Evolutionary conservation across 1,140 invertebrate genomes (phyloP), one percentile per base, ranked within the genome.

Genomic region (Riptortus pedestris): DNA sequence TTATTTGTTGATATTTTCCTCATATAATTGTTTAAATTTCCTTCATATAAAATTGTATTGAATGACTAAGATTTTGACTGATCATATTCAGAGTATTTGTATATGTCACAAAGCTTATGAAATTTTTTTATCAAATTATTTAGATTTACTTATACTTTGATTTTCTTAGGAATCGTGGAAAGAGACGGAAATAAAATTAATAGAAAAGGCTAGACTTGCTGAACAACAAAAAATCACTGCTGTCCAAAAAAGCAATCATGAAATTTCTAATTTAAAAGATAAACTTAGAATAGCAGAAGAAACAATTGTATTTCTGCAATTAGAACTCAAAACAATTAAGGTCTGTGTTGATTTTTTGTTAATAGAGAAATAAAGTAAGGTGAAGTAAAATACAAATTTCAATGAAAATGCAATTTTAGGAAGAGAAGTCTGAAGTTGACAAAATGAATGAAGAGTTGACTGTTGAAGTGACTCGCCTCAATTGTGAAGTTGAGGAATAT

Each of bases 351-450:
- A 7, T 20, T 20, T 14, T 38, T 12, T 16, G 18, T 26, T 16
- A 2, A 33, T 48, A 11, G n/a, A n/a, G n/a, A n/a, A n/a, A n/a
- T n/a, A n/a, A n/a, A n/a, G n/a, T n/a, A n/a, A n/a, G n/a, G n/a
- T n/a, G n/a, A n/a, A n/a, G n/a, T n/a, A n/a, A n/a, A n/a, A n/a
- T n/a, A n/a, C n/a, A n/a, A n/a, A n/a, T n/a, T n/a, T n/a, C n/a
- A n/a, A n/a, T n/a, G n/a, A n/a, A n/a, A n/a, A n/a, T n/a, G n/a
- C n/a, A n/a, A n/a, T n/a, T n/a, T 57, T 48, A 68, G 67, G 58
- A 63, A n/a, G 66, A 69, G 60, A 69, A 66, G 43, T 38, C 47
- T 24, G 68, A 66, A 48, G 29, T 69, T n/a, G 66, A 69, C 43
- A 52, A 65, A 26, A 26, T 29, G 1, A 66, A 60, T 58, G 57